Evolutionary conservation across 2,113 vertebrate genomes (phyloP).

Genomic region (Cisticola juncidis): DNA sequence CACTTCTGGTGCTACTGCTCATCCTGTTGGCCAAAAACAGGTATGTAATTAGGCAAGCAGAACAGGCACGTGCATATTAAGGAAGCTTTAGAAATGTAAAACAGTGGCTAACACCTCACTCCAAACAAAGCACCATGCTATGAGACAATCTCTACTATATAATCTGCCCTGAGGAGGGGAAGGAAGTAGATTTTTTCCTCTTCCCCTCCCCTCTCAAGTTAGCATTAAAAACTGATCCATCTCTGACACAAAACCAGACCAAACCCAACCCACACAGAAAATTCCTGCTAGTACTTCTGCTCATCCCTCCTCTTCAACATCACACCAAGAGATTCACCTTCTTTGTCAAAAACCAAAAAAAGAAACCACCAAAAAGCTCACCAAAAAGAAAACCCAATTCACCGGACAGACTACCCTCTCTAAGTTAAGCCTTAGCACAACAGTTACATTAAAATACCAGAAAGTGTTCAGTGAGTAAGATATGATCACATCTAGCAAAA

Average conservation of each 20-base stretch:
- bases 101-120: conserved; percentile 36
- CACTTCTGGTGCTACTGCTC: background rate
- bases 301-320: background rate
- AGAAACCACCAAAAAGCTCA: too few species aligned
- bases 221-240: background rate
- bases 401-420: fast-evolving
- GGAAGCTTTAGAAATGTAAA: conserved; percentile 49
- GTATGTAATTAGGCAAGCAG: background rate
- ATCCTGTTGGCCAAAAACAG: background rate
- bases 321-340: background rate
- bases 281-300: background rate
- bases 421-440: background rate
- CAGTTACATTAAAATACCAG: background rate
- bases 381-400: background rate
- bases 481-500: background rate
- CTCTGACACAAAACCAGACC: background rate
- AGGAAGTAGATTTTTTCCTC: background rate
- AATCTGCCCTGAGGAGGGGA: background rate
- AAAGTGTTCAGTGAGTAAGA: fast-evolving
- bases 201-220: background rate
- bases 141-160: background rate
- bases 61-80: background rate
- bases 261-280: background rate
- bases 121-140: background rate
- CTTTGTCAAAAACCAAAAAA: background rate